Percentiles rank a stretch among this genome's conserved stretches.
Conservation (phyloP, 2,888 invertebrate species). For the Ashinkailepas kermadecensis region DNA sequence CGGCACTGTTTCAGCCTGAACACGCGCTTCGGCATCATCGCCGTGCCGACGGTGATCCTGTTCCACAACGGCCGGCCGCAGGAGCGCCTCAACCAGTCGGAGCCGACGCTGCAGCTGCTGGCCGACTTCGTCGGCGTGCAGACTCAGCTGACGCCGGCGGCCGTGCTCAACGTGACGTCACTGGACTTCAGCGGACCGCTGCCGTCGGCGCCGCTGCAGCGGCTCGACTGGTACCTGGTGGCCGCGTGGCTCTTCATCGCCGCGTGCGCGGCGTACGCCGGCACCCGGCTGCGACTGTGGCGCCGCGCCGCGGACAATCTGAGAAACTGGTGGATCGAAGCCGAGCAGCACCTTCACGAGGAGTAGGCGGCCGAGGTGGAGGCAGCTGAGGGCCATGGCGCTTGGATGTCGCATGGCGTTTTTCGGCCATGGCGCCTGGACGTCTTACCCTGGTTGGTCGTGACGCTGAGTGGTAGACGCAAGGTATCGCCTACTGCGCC, state of each 20-base stretch:
- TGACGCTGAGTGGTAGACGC: too few species aligned
- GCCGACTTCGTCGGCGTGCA: conserved; percentile 1
- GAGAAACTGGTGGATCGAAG: conserved; percentile 10
- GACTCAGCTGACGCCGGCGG: background rate
- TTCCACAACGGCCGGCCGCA: conserved; percentile 82
- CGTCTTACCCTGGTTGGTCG: background rate
- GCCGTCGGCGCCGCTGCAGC: background rate
- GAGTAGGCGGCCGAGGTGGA: background rate
- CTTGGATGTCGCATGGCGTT: too few species aligned
- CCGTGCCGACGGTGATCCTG: conserved; percentile 78
- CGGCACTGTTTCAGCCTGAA: conserved; percentile 49
- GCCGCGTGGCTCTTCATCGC: conserved; percentile 1
- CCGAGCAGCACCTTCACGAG: conserved; percentile 7
- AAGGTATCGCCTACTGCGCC: too few species aligned
- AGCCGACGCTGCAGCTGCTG: conserved; percentile 8
- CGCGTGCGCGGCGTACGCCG: background rate
- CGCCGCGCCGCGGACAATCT: background rate
- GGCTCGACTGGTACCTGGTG: conserved; percentile 10
- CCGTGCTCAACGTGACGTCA: background rate
- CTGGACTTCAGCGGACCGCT: conserved; percentile 11
- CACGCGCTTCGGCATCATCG: conserved; percentile 83
- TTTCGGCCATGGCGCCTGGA: background rate
- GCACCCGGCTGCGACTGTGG: conserved; percentile 1
- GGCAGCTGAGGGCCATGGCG: background rate
- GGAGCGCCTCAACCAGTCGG: conserved; percentile 65